Conservation (phyloP, 2,888 invertebrate species). For the Alentia gelatinosa region DNA sequence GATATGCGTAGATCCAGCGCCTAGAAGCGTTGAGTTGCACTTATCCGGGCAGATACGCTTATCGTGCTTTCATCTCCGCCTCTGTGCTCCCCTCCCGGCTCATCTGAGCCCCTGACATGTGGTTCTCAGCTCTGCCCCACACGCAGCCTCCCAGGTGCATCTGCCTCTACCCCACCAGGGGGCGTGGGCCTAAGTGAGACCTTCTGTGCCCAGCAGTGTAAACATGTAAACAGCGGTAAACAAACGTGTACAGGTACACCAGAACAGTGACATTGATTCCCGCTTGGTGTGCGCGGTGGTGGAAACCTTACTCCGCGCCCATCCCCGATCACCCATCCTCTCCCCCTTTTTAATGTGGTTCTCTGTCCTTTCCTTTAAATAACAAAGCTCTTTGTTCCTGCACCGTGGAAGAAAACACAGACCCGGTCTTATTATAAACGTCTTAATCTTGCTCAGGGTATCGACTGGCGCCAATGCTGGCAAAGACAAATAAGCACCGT, state of each 20-base stretch:
- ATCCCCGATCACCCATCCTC: background rate
- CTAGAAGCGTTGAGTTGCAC: background rate
- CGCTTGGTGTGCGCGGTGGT: background rate
- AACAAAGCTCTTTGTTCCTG: no score
- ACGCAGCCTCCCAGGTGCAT: background rate
- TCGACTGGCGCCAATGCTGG: no score
- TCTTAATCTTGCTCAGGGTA: no score
- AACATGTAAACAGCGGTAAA: conserved; percentile 16
- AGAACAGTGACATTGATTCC: background rate
- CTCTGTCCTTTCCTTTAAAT: background rate
- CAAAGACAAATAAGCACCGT: no score
- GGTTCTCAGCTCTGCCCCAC: background rate
- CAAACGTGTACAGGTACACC: background rate
- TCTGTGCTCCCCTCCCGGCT: background rate
- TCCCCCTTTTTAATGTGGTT: background rate
- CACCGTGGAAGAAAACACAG: no score
- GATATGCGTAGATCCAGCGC: no score
- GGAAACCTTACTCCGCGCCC: background rate
- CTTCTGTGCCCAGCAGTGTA: background rate
- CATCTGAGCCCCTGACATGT: background rate
- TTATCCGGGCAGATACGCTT: background rate
- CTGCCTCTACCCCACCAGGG: background rate
- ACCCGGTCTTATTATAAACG: no score
- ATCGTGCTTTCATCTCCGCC: background rate
- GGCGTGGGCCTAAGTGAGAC: background rate